phyloP scores from a whole-genome alignment of 2,113 vertebrate genomes.

The Semicossyphus pulcher region DNA sequence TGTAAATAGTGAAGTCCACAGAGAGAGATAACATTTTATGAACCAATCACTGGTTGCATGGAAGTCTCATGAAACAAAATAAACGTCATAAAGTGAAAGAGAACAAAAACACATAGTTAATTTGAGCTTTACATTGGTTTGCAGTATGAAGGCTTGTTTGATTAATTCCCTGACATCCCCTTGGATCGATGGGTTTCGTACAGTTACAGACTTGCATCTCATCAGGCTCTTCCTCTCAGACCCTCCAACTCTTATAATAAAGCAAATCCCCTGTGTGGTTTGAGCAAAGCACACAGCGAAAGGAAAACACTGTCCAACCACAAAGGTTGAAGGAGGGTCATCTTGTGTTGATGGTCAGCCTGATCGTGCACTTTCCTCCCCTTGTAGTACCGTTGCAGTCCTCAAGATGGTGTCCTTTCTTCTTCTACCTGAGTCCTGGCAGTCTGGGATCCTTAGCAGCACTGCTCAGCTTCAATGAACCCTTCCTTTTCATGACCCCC shows the following conservation, averaged over 20 bases:
- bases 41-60: conserved; percentile 51
- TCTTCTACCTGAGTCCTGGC: conserved; percentile 32
- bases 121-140: conserved; percentile 75
- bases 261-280: conserved; percentile 46
- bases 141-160: conserved; percentile 77
- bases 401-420: conserved; percentile 43
- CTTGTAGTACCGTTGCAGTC: conserved; percentile 32
- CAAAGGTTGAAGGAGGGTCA: conserved; percentile 40
- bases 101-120: conserved; percentile 66
- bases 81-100: conserved; percentile 46
- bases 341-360: conserved; percentile 32
- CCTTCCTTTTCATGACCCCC: conserved; percentile 92
- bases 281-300: conserved; percentile 57
- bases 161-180: conserved; percentile 62
- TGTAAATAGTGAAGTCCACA: conserved; percentile 73
- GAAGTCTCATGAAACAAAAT: conserved; percentile 72
- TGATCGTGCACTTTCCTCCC: conserved; percentile 40
- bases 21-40: conserved; percentile 71
- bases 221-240: conserved; percentile 32
- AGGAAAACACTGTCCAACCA: conserved; percentile 64
- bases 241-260: conserved; percentile 44
- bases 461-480: conserved; percentile 93
- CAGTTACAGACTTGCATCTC: conserved; percentile 42
- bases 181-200: conserved; percentile 50
- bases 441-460: conserved; percentile 81